Conservation (phyloP, 2,888 invertebrate genomes). For the Pardosa pseudoannulata region DNA sequence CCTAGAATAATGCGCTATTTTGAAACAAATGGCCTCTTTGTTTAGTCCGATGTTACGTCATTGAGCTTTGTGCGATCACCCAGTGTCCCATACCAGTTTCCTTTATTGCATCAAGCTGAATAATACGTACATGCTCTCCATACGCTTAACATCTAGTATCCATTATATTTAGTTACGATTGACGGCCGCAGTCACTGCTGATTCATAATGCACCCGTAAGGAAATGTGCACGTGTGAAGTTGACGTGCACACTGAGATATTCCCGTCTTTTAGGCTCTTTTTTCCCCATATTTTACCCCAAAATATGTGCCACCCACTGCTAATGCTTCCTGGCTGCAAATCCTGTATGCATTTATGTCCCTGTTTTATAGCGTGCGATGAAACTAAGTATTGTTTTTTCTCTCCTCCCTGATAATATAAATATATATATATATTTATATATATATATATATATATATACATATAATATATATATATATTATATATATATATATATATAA, state of each 20-base stretch:
- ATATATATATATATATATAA: no score
- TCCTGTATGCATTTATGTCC: constrained; percentile 14
- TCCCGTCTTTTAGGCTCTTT: background rate
- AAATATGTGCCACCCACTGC: constrained; percentile 11
- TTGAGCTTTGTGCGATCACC: background rate
- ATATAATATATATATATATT: no score
- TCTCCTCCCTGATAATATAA: no score
- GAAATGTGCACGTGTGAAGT: background rate
- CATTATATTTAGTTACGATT: constrained; percentile 13
- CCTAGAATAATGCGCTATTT: no score
- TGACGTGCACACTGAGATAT: constrained; percentile 18
- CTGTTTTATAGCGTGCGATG: no score
- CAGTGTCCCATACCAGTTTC: background rate
- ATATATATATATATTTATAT: no score
- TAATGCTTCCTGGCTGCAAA: constrained; percentile 20
- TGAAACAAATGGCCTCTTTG: background rate
- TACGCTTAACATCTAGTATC: background rate
- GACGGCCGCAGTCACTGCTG: background rate
- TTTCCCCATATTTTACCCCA: constrained; percentile 22
- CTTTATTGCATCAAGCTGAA: background rate
- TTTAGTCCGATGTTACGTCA: background rate
- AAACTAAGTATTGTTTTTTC: no score
- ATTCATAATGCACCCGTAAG: constrained; percentile 3
- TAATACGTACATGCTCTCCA: background rate
- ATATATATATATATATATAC: no score